Base-by-base conservation (phyloP, 1,140 invertebrate genomes). In the Anthonomus grandis region DNA sequence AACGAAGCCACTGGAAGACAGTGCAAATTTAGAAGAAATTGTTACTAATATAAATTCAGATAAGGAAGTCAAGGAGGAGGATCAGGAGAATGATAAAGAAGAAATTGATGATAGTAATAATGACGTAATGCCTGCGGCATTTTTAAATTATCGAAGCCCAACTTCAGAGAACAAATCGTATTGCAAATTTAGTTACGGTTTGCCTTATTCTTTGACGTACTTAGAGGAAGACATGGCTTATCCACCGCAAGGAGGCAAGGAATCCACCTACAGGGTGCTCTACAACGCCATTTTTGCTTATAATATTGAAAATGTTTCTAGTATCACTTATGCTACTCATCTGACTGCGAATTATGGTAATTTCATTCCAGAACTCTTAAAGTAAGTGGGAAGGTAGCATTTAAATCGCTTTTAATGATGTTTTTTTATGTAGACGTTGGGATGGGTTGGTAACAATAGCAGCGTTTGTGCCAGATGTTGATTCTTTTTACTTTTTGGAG, bases 281-380 rank as follows among this genome's bases (percentile, higher is more conserved):
- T 84, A 86, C 50, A 83, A 86, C 66, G 81, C 83, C 22, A 69
- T 83, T 25, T 74, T 66, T 68, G 76, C 74, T 24, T 73, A 50
- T 21, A 37, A 27, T 15, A 45, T 42, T 4, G 39, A 42, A 51
- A 21, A 63, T 63, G 50, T 71, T 68, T 68, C 58, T 56, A 72
- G 74, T n/a, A 77, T 85, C 1, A 87, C 86, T 0, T 80, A 86
- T 36, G 84, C 79, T 17, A 88, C 85, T 3, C 88, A 90, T 69
- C 83, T 85, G 0, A 87, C 86, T 0, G 82, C 83, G 1, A 86
- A 89, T 69, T 87, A 86, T 73, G 75, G 88, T 23, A 83, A 84
- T 62, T 84, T 86, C 57, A 73, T 89, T n/a, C 78, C 81, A 9
- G 84, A 87, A 70, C 78, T 90, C 10, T 81, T 81, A 2, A 76